Evolutionary conservation across 2,888 invertebrate species (phyloP).

Genomic region (Tipula lateralis): DNA sequence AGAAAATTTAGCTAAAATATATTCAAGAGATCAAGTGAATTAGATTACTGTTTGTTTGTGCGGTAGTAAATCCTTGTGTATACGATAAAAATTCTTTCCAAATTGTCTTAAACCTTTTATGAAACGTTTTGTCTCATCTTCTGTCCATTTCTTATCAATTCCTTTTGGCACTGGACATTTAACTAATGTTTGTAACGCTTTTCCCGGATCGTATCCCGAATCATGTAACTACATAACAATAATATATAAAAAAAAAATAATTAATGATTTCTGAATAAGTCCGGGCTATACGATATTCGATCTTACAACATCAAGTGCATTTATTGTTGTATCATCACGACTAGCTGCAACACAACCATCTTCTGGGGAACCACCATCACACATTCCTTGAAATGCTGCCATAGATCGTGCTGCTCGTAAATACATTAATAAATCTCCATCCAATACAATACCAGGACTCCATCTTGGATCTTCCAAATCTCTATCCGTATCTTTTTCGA

Average conservation of each 20-base stretch:
- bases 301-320: slow-evolving; percentile 86
- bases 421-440: slow-evolving; percentile 96
- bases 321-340: slow-evolving; percentile 95
- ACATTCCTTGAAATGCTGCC: slow-evolving; percentile 98
- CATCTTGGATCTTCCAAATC: slow-evolving; percentile 82
- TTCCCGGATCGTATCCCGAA: slow-evolving; percentile 93
- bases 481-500: slow-evolving; percentile 51
- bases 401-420: slow-evolving; percentile 94
- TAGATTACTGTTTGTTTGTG: slow-evolving; percentile 85
- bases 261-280: background rate
- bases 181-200: slow-evolving; percentile 91
- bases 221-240: slow-evolving; percentile 71
- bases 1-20: slow-evolving; percentile 12
- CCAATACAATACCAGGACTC: slow-evolving; percentile 88
- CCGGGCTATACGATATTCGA: background rate
- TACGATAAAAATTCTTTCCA: slow-evolving; percentile 98
- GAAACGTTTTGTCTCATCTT: slow-evolving; percentile 97
- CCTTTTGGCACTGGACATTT: slow-evolving; percentile 96
- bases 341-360: slow-evolving; percentile 96
- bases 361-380: slow-evolving; percentile 95
- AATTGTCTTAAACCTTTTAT: slow-evolving; percentile 96
- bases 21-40: slow-evolving; percentile 27
- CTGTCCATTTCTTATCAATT: slow-evolving; percentile 96
- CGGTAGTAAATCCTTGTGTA: slow-evolving; percentile 91
- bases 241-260: slow-evolving; percentile 32